Evolutionary conservation across 37 sponge, comb jelly and placozoan species (phyloP).

Genomic region (Geodia barretti): DNA sequence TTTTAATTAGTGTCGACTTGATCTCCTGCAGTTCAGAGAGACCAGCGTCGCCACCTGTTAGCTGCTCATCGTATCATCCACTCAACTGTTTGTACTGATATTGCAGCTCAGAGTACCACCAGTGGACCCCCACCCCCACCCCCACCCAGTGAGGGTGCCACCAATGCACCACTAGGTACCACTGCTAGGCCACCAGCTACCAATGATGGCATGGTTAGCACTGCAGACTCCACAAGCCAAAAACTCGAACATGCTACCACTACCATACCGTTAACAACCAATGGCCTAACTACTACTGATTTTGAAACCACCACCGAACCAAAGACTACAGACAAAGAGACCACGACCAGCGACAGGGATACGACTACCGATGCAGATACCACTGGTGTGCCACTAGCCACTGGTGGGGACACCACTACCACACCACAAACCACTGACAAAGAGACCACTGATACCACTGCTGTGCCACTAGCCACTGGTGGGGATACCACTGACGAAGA

Average conservation of each 20-base stretch:
- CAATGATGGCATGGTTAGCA: not conserved
- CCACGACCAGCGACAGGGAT: not conserved
- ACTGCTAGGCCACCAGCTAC: not conserved
- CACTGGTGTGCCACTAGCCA: not conserved
- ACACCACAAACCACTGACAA: not conserved
- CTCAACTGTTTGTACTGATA: not conserved
- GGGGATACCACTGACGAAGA: no score
- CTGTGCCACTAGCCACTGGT: not conserved
- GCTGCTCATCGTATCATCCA: constrained; percentile 92
- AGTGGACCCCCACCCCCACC: not conserved
- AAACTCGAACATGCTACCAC: not conserved
- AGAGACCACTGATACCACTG: not conserved
- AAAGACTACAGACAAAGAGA: no score
- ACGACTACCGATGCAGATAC: not conserved
- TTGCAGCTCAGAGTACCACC: no score
- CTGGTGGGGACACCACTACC: not conserved
- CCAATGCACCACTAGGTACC: not conserved
- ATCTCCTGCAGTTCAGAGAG: constrained; percentile 27
- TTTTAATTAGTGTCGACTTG: not conserved
- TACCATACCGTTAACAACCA: not conserved
- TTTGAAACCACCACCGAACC: no score
- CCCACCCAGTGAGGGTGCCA: not conserved
- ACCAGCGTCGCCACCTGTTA: constrained; percentile 71
- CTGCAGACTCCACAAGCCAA: not conserved
- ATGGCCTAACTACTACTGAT: no score